These are phyloP conservation scores for Meles meles DNA, from an alignment of 2,113 vertebrate species.

Conservation along the genomic window DNA sequence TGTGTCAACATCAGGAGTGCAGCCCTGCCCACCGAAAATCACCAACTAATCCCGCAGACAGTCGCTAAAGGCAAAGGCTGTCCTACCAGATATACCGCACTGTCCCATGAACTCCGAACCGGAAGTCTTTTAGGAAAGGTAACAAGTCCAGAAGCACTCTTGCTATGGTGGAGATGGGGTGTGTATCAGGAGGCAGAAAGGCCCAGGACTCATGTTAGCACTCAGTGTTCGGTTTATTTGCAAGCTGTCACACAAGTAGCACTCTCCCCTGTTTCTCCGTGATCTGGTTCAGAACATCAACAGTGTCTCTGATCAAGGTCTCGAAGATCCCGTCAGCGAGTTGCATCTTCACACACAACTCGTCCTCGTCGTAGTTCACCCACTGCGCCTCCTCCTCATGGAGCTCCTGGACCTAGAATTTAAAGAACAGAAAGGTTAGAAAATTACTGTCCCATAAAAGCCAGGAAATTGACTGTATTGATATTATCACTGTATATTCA, in stretches of 20 bases:
- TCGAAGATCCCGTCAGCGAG: slow-evolving; percentile 97
- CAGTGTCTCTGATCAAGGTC: slow-evolving; percentile 94
- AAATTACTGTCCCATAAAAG: background rate
- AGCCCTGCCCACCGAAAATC: slow-evolving; percentile 60
- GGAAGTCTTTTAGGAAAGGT: slow-evolving; percentile 44
- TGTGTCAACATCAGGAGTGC: slow-evolving; percentile 17
- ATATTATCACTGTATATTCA: background rate
- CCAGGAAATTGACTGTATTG: background rate
- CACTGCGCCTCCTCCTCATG: slow-evolving; percentile 97
- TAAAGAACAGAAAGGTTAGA: background rate
- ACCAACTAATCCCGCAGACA: slow-evolving; percentile 10
- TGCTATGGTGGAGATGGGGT: slow-evolving; percentile 63
- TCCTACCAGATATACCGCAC: slow-evolving; percentile 28
- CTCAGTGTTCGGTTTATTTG: slow-evolving; percentile 79
- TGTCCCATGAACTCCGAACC: slow-evolving; percentile 58
- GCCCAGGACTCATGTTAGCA: slow-evolving; percentile 61
- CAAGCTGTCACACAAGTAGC: slow-evolving; percentile 83
- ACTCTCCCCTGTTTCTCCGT: slow-evolving; percentile 86
- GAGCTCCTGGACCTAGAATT: slow-evolving; percentile 93
- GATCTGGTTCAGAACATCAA: slow-evolving; percentile 90
- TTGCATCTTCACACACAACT: slow-evolving; percentile 97
- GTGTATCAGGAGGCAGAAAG: slow-evolving; percentile 65
- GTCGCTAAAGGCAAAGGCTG: slow-evolving; percentile 69
- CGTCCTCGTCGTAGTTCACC: slow-evolving; percentile 98
- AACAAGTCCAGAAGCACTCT: slow-evolving; percentile 59